phyloP scores from a whole-genome alignment of 2,113 vertebrate species.

The Tragelaphus scriptus region DNA sequence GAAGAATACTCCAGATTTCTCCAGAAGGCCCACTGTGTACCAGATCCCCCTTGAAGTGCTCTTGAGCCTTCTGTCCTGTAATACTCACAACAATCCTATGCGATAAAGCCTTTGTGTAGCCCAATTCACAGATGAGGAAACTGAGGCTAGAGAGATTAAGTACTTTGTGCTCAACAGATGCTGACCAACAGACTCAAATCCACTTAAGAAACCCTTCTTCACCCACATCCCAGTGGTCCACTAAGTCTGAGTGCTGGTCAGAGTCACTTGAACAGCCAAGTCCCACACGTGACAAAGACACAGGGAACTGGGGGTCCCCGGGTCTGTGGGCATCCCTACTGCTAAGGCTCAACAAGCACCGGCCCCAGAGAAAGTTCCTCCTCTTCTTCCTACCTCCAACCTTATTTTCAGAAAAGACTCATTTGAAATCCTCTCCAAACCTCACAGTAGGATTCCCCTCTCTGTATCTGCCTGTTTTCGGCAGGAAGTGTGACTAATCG shows the following conservation, averaged over 20 bases:
- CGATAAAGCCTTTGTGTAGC: not conserved
- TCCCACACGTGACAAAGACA: not conserved
- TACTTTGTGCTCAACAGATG: not conserved
- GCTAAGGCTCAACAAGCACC: not conserved
- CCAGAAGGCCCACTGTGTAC: not conserved
- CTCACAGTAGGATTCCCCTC: slow-evolving; percentile 37
- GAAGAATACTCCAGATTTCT: not conserved
- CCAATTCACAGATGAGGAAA: not conserved
- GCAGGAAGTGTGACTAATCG: slow-evolving; percentile 60
- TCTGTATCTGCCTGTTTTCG: slow-evolving; percentile 36
- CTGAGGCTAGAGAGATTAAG: not conserved
- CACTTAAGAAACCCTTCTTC: not conserved
- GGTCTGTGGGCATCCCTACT: not conserved
- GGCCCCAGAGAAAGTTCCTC: not conserved
- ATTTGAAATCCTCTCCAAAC: not conserved
- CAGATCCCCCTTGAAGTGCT: not conserved
- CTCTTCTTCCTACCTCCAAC: not conserved
- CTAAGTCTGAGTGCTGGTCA: not conserved
- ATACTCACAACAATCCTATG: not conserved
- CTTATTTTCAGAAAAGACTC: not conserved
- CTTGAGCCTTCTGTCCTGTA: not conserved
- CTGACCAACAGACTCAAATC: not conserved
- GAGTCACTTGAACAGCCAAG: not conserved
- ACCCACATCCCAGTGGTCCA: fast-evolving
- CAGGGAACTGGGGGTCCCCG: not conserved